Conservation (phyloP, 2,888 invertebrate species). For the Matsumyia berberina region DNA sequence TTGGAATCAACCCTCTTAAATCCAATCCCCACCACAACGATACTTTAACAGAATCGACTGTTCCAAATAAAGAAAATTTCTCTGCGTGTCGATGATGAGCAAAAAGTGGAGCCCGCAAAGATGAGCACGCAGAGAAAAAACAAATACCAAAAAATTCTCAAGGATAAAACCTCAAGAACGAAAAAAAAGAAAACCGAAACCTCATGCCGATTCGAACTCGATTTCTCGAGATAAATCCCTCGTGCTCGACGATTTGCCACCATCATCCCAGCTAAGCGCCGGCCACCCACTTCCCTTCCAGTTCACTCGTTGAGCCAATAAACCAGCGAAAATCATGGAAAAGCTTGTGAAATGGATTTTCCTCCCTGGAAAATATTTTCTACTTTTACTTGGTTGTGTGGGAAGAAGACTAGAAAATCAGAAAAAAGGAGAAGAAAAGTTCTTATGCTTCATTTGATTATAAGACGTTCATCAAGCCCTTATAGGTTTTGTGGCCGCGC, state of each 20-base stretch:
- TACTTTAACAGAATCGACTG: slow-evolving; percentile 63
- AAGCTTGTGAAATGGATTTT: slow-evolving; percentile 66
- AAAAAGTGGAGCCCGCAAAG: slow-evolving; percentile 14
- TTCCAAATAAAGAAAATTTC: slow-evolving; percentile 46
- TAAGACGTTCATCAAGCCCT: slow-evolving; percentile 67
- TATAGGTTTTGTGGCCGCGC: slow-evolving; percentile 6
- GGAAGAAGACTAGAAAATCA: slow-evolving; percentile 14
- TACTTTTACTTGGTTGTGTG: slow-evolving; percentile 9
- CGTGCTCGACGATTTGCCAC: slow-evolving; percentile 38
- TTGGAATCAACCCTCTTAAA: slow-evolving; percentile 53
- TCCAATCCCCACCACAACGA: slow-evolving; percentile 46
- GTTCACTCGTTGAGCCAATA: slow-evolving; percentile 46
- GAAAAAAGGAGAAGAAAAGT: slow-evolving; percentile 10
- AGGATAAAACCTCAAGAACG: slow-evolving; percentile 59
- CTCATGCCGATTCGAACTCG: slow-evolving; percentile 70
- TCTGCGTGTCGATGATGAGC: slow-evolving; percentile 22
- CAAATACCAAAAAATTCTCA: slow-evolving; percentile 30
- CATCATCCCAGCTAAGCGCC: too few species aligned
- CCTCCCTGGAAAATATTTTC: slow-evolving; percentile 29
- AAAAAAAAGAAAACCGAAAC: too few species aligned
- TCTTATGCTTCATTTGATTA: slow-evolving; percentile 67
- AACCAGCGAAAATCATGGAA: slow-evolving; percentile 71
- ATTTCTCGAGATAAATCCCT: slow-evolving; percentile 67
- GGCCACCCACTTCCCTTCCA: slow-evolving; percentile 5
- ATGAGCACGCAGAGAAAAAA: slow-evolving; percentile 12